phyloP scores from a whole-genome alignment of 2,888 invertebrate genomes.

The Aporophyla lueneburgensis region DNA sequence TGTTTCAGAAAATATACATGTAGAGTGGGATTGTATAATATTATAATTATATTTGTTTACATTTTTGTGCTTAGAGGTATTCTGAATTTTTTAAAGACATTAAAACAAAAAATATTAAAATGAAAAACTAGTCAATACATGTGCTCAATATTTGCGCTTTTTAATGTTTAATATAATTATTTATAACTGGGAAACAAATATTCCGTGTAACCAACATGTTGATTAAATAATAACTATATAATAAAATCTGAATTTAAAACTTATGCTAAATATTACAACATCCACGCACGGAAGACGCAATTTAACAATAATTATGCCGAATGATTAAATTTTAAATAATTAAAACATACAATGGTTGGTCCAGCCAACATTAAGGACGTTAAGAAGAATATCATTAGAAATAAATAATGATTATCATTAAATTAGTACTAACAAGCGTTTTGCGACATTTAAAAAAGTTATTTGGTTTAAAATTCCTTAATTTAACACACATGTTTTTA shows the following conservation, averaged over 20 bases:
- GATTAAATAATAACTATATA: slow-evolving; percentile 35
- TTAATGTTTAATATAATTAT: slow-evolving; percentile 5
- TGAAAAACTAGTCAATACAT: slow-evolving; percentile 22
- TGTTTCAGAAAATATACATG: slow-evolving; percentile 60
- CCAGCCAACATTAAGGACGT: slow-evolving; percentile 76
- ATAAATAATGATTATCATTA: slow-evolving; percentile 64
- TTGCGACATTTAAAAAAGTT: slow-evolving; percentile 70
- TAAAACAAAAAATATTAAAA: slow-evolving; percentile 50
- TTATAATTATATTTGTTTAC: slow-evolving; percentile 20
- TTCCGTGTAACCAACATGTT: slow-evolving; percentile 46
- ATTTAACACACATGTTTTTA: slow-evolving; percentile 73
- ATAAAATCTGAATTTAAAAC: slow-evolving; percentile 48
- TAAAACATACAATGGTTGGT: slow-evolving; percentile 69
- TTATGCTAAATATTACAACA: slow-evolving; percentile 62
- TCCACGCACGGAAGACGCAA: slow-evolving; percentile 74
- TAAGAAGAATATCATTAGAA: slow-evolving; percentile 68
- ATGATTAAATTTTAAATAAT: slow-evolving; percentile 58
- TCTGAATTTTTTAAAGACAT: slow-evolving; percentile 41
- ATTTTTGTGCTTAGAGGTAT: slow-evolving; percentile 61
- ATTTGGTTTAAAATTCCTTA: slow-evolving; percentile 70
- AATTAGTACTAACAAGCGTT: slow-evolving; percentile 70
- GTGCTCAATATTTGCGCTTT: slow-evolving; percentile 43
- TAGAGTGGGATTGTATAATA: slow-evolving; percentile 49
- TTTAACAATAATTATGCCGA: slow-evolving; percentile 70
- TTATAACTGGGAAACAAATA: slow-evolving; percentile 15